Evolutionary conservation across 2,888 invertebrate genomes (phyloP).

Genomic region (Lathronympha strigana): DNA sequence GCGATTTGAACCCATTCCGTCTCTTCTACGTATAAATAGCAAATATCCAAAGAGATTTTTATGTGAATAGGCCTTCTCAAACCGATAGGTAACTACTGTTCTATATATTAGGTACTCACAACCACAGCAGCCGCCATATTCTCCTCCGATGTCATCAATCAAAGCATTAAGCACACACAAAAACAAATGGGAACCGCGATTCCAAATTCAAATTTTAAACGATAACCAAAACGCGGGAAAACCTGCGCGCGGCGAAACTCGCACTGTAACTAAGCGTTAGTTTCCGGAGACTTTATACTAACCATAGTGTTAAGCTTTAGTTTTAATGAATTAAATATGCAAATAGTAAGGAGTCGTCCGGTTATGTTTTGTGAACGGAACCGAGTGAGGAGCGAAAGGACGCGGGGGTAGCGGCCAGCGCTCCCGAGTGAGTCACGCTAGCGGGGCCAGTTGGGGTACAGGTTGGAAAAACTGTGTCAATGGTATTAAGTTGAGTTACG

Average conservation of each 20-base stretch:
- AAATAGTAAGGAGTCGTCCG: conserved; percentile 72
- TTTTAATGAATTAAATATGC: conserved; percentile 35
- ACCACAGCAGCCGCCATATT: conserved; percentile 64
- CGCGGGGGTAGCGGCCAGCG: conserved; percentile 66
- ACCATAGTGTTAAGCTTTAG: conserved; percentile 39
- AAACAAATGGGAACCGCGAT: conserved; percentile 24
- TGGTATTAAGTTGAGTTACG: background rate
- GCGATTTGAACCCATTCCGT: too few relatives aligned
- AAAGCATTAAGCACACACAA: conserved; percentile 43
- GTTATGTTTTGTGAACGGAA: conserved; percentile 81
- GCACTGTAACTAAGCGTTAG: conserved; percentile 47
- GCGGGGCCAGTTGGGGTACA: conserved; percentile 45
- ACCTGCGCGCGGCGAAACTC: conserved; percentile 42
- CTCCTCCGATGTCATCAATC: conserved; percentile 68
- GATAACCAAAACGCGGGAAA: conserved; percentile 44
- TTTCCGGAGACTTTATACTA: conserved; percentile 49
- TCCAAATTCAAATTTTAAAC: conserved; percentile 42
- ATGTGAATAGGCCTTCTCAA: too few relatives aligned
- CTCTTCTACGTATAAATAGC: too few relatives aligned
- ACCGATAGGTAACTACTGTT: too few relatives aligned
- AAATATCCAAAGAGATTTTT: too few relatives aligned
- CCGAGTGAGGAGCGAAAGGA: conserved; percentile 74
- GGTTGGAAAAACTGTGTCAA: background rate
- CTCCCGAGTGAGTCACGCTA: conserved; percentile 60
- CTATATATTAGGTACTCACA: conserved; percentile 67